phyloP scores from a whole-genome alignment of 2,113 vertebrate species.

The Zingel zingel region DNA sequence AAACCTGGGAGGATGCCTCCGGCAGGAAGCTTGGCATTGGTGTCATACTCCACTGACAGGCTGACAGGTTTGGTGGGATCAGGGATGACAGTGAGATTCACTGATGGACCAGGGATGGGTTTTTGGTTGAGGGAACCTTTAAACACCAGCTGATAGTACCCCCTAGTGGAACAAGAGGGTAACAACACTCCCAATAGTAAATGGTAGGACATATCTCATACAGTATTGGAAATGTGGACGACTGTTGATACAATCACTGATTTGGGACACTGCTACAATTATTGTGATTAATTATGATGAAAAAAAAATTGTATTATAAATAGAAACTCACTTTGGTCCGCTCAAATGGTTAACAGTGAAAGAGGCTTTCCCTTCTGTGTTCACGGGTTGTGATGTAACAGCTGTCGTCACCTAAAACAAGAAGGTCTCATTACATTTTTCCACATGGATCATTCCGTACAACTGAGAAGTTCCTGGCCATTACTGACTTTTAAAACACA shows the following conservation, averaged over 20 bases:
- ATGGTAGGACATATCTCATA: not conserved
- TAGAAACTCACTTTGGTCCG: conserved; percentile 88
- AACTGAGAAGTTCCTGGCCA: not conserved
- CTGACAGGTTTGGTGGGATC: conserved; percentile 89
- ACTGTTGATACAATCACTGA: not conserved
- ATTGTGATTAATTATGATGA: not conserved
- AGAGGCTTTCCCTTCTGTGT: conserved; percentile 86
- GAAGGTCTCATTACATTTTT: not conserved
- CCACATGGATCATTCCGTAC: not conserved
- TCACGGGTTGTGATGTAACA: conserved; percentile 77
- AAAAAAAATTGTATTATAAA: not conserved
- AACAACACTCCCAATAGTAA: conserved; percentile 4
- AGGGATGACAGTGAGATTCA: conserved; percentile 89
- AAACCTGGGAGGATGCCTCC: conserved; percentile 90
- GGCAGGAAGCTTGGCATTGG: conserved; percentile 81
- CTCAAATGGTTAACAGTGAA: conserved; percentile 85
- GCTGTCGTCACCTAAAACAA: conserved; percentile 66
- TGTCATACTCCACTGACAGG: conserved; percentile 87
- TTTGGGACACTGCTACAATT: not conserved
- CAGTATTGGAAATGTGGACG: not conserved
- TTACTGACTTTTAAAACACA: not conserved
- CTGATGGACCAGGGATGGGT: conserved; percentile 82
- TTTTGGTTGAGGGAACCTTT: conserved; percentile 82
- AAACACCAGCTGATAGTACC: conserved; percentile 87
- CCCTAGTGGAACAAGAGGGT: conserved; percentile 82